These are phyloP conservation scores for Hirudo medicinalis DNA, from an alignment of 1,140 invertebrate species.

Conservation along the genomic window DNA sequence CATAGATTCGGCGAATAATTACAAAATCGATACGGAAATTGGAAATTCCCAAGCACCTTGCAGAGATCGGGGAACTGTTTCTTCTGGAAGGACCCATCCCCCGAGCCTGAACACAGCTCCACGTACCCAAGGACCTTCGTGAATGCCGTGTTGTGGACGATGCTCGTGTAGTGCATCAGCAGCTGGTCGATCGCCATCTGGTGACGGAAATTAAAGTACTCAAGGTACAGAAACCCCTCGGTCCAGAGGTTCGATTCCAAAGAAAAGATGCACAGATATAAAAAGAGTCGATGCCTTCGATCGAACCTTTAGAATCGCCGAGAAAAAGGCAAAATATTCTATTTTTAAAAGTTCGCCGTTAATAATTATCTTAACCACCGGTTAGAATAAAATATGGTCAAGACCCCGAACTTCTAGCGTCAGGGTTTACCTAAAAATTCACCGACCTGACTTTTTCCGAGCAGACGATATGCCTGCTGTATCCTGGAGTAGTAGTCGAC, in stretches of 20 bases:
- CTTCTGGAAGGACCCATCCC: conserved; percentile 47
- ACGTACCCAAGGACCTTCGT: conserved; percentile 47
- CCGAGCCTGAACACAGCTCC: conserved; percentile 49
- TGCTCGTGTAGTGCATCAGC: conserved; percentile 84
- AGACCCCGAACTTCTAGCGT: too few relatives aligned
- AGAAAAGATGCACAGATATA: too few relatives aligned
- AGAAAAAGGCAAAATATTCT: too few relatives aligned
- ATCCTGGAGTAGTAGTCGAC: conserved; percentile 46
- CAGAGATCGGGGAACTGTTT: conserved; percentile 47
- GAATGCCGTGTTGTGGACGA: conserved; percentile 76
- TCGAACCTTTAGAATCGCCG: too few relatives aligned
- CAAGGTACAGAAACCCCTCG: too few relatives aligned
- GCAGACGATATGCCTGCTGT: conserved; percentile 62
- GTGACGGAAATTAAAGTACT: conserved; percentile 51
- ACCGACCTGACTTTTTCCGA: conserved; percentile 39
- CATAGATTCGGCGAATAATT: background rate
- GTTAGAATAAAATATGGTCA: too few relatives aligned
- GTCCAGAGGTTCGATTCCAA: too few relatives aligned
- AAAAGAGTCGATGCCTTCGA: too few relatives aligned
- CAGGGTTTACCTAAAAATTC: background rate
- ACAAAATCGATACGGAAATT: background rate
- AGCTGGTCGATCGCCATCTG: conserved; percentile 83
- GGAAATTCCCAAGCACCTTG: conserved; percentile 38
- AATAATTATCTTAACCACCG: background rate
- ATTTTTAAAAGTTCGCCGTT: background rate